Evolutionary conservation across 2,888 invertebrate genomes (phyloP).

Genomic region (Archips xylosteana): DNA sequence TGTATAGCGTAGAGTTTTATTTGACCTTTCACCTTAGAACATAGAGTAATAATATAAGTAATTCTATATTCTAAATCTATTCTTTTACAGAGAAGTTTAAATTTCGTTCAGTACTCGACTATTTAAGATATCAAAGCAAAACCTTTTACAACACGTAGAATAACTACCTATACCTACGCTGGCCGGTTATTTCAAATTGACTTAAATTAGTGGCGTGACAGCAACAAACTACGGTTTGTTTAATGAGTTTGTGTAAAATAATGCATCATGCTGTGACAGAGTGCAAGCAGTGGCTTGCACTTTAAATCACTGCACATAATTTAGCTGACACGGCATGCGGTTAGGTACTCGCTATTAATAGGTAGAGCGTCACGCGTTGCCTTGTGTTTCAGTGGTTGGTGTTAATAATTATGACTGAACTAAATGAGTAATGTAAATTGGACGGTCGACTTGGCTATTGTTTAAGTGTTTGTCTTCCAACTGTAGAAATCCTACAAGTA

Average conservation of each 20-base stretch:
- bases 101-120: not conserved
- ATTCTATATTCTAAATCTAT: no score
- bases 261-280: constrained; percentile 16
- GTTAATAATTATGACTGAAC: constrained; percentile 33
- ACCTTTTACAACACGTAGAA: not conserved
- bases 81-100: no score
- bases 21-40: not conserved
- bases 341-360: constrained; percentile 36
- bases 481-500: not conserved
- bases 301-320: constrained; percentile 27
- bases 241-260: constrained; percentile 13
- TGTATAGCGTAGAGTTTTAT: not conserved
- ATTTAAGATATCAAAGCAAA: not conserved
- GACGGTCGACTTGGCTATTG: constrained; percentile 21
- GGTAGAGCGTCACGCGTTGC: constrained; percentile 34
- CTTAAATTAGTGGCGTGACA: constrained; percentile 25
- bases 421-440: constrained; percentile 35
- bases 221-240: constrained; percentile 15
- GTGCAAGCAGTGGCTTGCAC: constrained; percentile 7
- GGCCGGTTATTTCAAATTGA: not conserved
- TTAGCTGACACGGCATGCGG: constrained; percentile 20
- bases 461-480: constrained; percentile 9
- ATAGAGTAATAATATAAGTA: no score
- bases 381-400: constrained; percentile 14
- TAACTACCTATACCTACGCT: no score